Evolutionary conservation across 2,113 vertebrate genomes (phyloP), one percentile per base, ranked within the genome.

Genomic region (Entomyzon cyanotis): DNA sequence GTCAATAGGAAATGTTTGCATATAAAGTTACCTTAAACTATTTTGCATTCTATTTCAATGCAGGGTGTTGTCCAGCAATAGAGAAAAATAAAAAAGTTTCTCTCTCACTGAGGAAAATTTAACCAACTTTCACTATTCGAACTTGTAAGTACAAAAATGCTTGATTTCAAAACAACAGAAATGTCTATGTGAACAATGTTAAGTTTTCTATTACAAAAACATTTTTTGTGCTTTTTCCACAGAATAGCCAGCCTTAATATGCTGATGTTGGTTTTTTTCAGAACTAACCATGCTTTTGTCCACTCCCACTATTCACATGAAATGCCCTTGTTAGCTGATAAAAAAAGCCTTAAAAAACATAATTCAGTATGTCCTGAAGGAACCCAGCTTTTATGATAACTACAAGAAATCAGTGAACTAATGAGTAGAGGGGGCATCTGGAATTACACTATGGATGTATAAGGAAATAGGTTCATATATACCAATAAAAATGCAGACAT

Each of bases 1-100:
- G 97, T 97, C 97, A 97, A 96, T 96, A 97, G 90, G 50, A 91
- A 73, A 95, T 96, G 87, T 97, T 97, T 96, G 86, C 92, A 89
- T 91, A 96, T 95, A 96, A 88, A 87, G 73, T 90, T 81, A 91
- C 68, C 35, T 87, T 87, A 62, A 90, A 52, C 14, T 91, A n/a
- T 92, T 93, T 93, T 81, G 13, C 20, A 50, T 92, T 92, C 91
- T 62, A 56, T 23, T 60, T 46, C 25, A 73, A 87, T 64, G 25
- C 12, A 84, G 15, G 30, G 3, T 59, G 37, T 37, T 73, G 83
- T 76, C 69, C 77, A 78, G 8, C 23, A 82, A 35, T 21, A 71
- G 11, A 75, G 5, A 2, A 68, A 69, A 47, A 52, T 39, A 50
- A 64, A 70, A 37, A 37, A 6, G 15, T 2, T 27, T 62, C 44